Conservation (phyloP, 1,140 invertebrate species). For the Teleogryllus occipitalis region DNA sequence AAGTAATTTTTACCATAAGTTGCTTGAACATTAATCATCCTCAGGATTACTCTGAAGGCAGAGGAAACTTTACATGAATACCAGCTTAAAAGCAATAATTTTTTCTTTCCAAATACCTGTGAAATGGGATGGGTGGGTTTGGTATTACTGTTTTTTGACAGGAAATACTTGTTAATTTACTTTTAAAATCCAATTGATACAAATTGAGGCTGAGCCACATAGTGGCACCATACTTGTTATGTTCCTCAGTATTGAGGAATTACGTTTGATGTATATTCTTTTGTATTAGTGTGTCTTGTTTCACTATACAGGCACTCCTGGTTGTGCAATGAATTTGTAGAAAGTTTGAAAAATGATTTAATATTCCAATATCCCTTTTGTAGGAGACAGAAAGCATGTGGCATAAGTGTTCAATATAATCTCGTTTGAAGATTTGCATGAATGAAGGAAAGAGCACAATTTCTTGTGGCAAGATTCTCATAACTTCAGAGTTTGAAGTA, state of each 20-base stretch:
- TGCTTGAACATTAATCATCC: no score
- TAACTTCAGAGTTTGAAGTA: not conserved
- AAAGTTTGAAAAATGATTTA: no score
- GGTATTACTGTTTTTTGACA: not conserved
- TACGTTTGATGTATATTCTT: not conserved
- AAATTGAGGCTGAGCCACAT: not conserved
- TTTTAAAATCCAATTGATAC: not conserved
- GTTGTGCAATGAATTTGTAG: no score
- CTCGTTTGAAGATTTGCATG: not conserved
- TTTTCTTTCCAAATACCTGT: not conserved
- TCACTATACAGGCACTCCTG: no score
- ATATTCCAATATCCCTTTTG: not conserved
- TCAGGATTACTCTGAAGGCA: no score
- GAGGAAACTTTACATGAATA: not conserved
- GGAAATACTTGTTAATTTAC: not conserved
- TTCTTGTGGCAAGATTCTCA: not conserved
- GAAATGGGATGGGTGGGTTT: not conserved
- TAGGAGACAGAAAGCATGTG: not conserved
- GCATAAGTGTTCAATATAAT: not conserved
- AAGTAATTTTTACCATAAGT: no score
- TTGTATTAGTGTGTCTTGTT: not conserved
- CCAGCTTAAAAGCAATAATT: not conserved
- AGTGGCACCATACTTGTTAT: not conserved
- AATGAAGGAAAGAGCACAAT: not conserved
- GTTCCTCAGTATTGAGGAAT: not conserved